These are phyloP conservation scores for Pachypanchax playfairii DNA, from an alignment of 2,113 vertebrate species.

Conservation along the genomic window DNA sequence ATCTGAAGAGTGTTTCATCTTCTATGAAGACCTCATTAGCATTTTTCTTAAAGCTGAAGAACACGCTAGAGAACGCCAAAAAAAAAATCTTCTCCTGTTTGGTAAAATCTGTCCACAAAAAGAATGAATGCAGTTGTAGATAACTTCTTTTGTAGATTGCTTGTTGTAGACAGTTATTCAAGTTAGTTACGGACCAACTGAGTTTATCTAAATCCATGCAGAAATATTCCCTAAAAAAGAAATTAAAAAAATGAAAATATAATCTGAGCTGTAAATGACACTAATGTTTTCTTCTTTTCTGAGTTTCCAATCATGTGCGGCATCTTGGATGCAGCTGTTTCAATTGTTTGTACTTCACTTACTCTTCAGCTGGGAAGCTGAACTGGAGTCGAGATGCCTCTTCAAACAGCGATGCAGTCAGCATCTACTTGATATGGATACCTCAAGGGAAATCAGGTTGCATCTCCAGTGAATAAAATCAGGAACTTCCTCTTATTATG, in stretches of 20 bases:
- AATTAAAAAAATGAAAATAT: too few relatives aligned
- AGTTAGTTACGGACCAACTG: too few relatives aligned
- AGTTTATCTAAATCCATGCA: too few relatives aligned
- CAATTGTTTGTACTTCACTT: conserved; percentile 45
- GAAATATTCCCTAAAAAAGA: too few relatives aligned
- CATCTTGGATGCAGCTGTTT: conserved; percentile 41
- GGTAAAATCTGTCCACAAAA: too few relatives aligned
- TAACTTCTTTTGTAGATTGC: too few relatives aligned
- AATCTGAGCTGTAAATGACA: too few relatives aligned
- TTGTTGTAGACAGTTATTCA: too few relatives aligned
- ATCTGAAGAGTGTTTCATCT: neutral
- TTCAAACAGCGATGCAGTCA: conserved; percentile 24
- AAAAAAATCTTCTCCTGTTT: too few relatives aligned
- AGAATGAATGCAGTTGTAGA: too few relatives aligned
- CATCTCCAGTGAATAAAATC: conserved; percentile 29
- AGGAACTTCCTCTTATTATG: conserved; percentile 16
- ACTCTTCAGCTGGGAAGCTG: conserved; percentile 44
- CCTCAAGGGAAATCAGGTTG: conserved; percentile 33
- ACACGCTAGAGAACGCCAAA: too few relatives aligned
- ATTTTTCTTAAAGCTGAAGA: neutral
- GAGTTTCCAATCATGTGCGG: conserved; percentile 7
- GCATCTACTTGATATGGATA: conserved; percentile 34
- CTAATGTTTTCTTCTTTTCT: neutral
- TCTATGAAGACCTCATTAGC: neutral
- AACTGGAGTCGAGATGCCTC: conserved; percentile 7